Conservation (phyloP, 64 coral and sea anemone genomes). For the Dendrophyllia cribrosa region DNA sequence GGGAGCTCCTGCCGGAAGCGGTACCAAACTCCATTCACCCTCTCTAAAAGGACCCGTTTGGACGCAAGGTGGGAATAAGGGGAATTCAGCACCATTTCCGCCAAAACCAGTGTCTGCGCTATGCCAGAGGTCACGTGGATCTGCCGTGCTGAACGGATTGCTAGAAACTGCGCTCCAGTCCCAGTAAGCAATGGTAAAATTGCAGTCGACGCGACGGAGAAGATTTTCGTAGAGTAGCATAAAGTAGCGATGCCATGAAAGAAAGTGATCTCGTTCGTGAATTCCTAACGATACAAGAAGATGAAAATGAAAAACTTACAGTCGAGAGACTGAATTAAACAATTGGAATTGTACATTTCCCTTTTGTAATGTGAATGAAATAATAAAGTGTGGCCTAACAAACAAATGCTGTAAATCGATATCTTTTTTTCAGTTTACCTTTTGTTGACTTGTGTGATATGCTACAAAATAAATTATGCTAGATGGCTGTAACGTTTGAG, state of each 20-base stretch:
- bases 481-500: too few relatives aligned
- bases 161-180: slow-evolving; percentile 82
- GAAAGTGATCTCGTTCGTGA: slow-evolving; percentile 45
- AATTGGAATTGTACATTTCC: too few relatives aligned
- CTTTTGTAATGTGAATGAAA: too few relatives aligned
- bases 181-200: slow-evolving; percentile 83
- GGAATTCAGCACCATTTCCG: slow-evolving; percentile 40
- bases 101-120: slow-evolving; percentile 62
- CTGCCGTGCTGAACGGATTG: slow-evolving; percentile 52
- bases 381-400: too few relatives aligned
- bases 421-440: too few relatives aligned
- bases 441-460: too few relatives aligned
- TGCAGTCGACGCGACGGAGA: slow-evolving; percentile 70
- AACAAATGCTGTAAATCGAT: too few relatives aligned
- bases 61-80: slow-evolving; percentile 54
- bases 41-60: slow-evolving; percentile 76
- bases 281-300: slow-evolving; percentile 46
- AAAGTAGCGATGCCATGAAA: slow-evolving; percentile 86
- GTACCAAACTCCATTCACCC: slow-evolving; percentile 55
- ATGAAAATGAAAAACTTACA: too few relatives aligned
- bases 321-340: too few relatives aligned
- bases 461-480: too few relatives aligned
- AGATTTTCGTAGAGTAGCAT: slow-evolving; percentile 80
- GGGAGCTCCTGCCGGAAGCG: slow-evolving; percentile 24
- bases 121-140: slow-evolving; percentile 57